Conservation (phyloP, 2,113 vertebrate genomes). For the Corythaixoides concolor region DNA sequence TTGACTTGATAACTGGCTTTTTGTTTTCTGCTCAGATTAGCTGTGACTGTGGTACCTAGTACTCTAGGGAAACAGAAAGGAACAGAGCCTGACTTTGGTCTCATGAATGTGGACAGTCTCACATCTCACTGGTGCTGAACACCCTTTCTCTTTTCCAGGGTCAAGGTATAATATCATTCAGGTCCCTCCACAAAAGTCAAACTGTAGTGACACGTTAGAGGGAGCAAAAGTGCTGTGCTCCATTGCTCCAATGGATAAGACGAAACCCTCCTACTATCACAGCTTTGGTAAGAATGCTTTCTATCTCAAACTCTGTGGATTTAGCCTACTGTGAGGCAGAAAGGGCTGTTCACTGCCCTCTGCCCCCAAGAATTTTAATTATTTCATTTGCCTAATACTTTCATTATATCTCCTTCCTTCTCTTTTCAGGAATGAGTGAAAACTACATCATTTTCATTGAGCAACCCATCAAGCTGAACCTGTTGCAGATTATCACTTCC, state of each 20-base stretch:
- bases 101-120: not conserved
- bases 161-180: slow-evolving; percentile 87
- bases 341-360: not conserved
- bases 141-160: slow-evolving; percentile 69
- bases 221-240: slow-evolving; percentile 85
- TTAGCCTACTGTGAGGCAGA: not conserved
- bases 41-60: not conserved
- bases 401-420: not conserved
- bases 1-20: not conserved
- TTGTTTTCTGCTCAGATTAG: not conserved
- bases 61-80: not conserved
- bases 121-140: not conserved
- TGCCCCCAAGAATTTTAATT: not conserved
- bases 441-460: slow-evolving; percentile 94
- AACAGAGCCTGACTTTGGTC: not conserved
- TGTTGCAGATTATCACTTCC: slow-evolving; percentile 84
- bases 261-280: slow-evolving; percentile 91
- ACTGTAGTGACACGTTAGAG: slow-evolving; percentile 74
- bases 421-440: slow-evolving; percentile 86
- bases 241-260: slow-evolving; percentile 78
- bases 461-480: slow-evolving; percentile 88
- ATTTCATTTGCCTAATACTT: not conserved
- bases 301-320: not conserved
- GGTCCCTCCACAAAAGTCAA: slow-evolving; percentile 78
- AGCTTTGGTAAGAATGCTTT: slow-evolving; percentile 83